Conservation (phyloP, 1,140 invertebrate species). For the Brachionus rubens region DNA sequence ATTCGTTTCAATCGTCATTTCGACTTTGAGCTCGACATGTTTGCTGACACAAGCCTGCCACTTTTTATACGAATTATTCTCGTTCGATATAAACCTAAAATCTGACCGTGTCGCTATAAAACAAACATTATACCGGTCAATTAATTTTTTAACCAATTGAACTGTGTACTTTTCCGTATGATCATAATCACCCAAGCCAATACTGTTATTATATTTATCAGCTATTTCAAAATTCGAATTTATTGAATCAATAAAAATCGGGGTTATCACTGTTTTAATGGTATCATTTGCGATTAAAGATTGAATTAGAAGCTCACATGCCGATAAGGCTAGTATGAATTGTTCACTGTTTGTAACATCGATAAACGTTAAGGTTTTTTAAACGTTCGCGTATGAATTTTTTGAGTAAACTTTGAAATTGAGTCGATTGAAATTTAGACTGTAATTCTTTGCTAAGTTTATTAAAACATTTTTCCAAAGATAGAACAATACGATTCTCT, state of each 20-base stretch:
- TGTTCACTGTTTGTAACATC: slow-evolving; percentile 17
- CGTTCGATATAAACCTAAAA: background rate
- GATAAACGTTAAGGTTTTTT: slow-evolving; percentile 26
- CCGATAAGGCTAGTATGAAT: slow-evolving; percentile 26
- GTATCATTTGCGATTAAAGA: background rate
- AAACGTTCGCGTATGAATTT: slow-evolving; percentile 19
- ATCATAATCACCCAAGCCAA: slow-evolving; percentile 9
- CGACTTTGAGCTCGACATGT: slow-evolving; percentile 1
- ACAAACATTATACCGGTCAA: slow-evolving; percentile 29
- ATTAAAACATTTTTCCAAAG: background rate
- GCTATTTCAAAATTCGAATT: slow-evolving; percentile 32
- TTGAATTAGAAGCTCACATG: background rate
- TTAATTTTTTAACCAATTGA: slow-evolving; percentile 2
- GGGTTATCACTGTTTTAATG: background rate
- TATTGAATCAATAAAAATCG: slow-evolving; percentile 16
- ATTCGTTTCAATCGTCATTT: background rate
- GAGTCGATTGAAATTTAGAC: background rate
- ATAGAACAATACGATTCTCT: background rate
- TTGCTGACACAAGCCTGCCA: background rate
- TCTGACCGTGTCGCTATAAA: background rate
- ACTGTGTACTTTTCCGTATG: slow-evolving; percentile 32
- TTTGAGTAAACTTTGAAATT: background rate
- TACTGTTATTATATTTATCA: slow-evolving; percentile 7
- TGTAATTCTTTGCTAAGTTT: background rate
- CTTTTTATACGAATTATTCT: background rate